These are phyloP conservation scores for Drosophila conformis DNA, from an alignment of 2,888 invertebrate species.

Conservation along the genomic window DNA sequence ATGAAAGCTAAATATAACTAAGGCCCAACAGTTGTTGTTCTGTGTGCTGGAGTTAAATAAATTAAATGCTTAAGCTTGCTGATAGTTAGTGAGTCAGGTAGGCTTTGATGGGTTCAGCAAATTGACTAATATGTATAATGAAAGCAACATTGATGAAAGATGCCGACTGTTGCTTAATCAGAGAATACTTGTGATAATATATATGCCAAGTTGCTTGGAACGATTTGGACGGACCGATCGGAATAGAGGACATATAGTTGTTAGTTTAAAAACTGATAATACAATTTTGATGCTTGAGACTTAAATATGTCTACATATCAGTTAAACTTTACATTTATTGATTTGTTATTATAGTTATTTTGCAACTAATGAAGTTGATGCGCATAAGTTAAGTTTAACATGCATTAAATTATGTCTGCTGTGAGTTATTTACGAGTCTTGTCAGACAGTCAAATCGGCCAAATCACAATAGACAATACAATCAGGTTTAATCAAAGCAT, in stretches of 20 bases:
- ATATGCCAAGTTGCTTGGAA: neutral
- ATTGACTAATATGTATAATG: neutral
- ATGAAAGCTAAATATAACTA: slow-evolving; percentile 43
- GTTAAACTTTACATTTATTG: neutral
- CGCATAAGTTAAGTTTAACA: slow-evolving; percentile 17
- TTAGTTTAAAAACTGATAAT: neutral
- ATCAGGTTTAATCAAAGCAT: slow-evolving; percentile 78
- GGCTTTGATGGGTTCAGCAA: neutral
- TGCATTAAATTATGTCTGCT: slow-evolving; percentile 32
- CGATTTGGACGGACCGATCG: neutral
- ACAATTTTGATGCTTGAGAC: neutral
- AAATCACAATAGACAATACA: slow-evolving; percentile 68
- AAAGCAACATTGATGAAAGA: neutral
- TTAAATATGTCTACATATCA: neutral
- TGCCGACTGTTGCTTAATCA: neutral
- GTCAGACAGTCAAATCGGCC: slow-evolving; percentile 51
- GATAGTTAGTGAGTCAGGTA: slow-evolving; percentile 34
- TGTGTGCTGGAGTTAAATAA: slow-evolving; percentile 59
- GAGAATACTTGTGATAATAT: neutral
- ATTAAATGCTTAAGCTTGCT: slow-evolving; percentile 47
- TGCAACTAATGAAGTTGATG: neutral
- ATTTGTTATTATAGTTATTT: neutral
- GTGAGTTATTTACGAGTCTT: slow-evolving; percentile 51
- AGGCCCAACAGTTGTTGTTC: slow-evolving; percentile 22
- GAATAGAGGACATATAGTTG: neutral